Conservation (phyloP, 2,888 invertebrate genomes). For the Thelaira solivaga region DNA sequence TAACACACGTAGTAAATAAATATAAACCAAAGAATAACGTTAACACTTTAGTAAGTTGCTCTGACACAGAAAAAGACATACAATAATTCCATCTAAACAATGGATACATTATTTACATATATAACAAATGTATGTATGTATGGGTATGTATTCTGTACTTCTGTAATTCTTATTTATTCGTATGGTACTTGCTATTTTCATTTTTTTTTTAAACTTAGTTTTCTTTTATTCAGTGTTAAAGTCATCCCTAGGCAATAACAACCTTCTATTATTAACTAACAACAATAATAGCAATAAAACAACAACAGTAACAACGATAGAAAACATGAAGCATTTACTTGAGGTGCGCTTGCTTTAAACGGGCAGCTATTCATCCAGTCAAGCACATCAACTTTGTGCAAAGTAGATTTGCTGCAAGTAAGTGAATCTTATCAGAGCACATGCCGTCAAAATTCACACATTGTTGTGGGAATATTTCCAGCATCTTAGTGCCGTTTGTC, state of each 20-base stretch:
- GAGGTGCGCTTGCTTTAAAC: constrained; percentile 15
- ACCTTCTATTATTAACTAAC: constrained; percentile 39
- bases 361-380: not conserved
- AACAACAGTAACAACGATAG: constrained; percentile 34
- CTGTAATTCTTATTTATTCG: constrained; percentile 14
- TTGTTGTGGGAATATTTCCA: constrained; percentile 46
- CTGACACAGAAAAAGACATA: not conserved
- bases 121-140: no score
- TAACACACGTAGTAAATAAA: constrained; percentile 7
- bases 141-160: no score
- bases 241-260: constrained; percentile 55
- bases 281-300: constrained; percentile 23
- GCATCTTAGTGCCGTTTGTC: constrained; percentile 4
- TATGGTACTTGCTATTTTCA: constrained; percentile 18
- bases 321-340: no score
- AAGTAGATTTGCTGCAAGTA: constrained; percentile 6
- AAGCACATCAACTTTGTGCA: not conserved
- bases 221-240: constrained; percentile 50
- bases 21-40: constrained; percentile 11
- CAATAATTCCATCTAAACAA: constrained; percentile 9
- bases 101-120: constrained; percentile 15
- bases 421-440: constrained; percentile 9
- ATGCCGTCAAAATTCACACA: constrained; percentile 39
- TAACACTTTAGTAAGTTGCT: constrained; percentile 21
- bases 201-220: constrained; percentile 14